These are phyloP conservation scores for Dromiciops gliroides DNA, from an alignment of 2,113 vertebrate species.

Conservation along the genomic window DNA sequence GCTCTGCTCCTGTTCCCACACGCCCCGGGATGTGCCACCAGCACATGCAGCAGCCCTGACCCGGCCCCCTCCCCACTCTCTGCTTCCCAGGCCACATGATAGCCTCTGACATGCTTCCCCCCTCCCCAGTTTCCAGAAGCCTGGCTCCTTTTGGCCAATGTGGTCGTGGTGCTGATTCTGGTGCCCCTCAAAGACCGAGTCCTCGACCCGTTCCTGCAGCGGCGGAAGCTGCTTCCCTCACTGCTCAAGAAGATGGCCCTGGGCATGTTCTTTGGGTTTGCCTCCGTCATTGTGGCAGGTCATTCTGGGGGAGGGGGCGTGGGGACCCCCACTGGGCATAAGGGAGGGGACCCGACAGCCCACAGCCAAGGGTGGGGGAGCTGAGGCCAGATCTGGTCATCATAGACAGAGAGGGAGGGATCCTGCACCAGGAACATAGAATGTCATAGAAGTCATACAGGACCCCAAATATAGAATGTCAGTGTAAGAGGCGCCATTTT, in stretches of 20 bases:
- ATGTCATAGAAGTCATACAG: not conserved
- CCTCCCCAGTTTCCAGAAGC: constrained; percentile 73
- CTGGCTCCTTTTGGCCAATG: constrained; percentile 81
- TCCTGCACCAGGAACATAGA: not conserved
- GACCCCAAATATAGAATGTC: no score
- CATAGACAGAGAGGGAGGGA: not conserved
- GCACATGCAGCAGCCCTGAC: not conserved
- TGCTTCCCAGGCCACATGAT: not conserved
- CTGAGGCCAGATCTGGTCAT: not conserved
- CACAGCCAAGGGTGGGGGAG: no score
- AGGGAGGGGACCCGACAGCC: not conserved
- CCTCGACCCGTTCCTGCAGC: constrained; percentile 78
- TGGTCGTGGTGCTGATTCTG: constrained; percentile 72
- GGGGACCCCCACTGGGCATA: no score
- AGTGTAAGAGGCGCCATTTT: no score
- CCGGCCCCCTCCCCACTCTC: not conserved
- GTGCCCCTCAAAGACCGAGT: constrained; percentile 79
- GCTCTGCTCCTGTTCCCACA: not conserved
- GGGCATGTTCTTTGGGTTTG: constrained; percentile 80
- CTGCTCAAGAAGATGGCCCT: constrained; percentile 71
- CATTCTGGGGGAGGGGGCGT: not conserved
- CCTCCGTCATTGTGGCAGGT: constrained; percentile 78
- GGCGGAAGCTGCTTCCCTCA: constrained; percentile 68
- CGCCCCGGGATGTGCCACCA: not conserved
- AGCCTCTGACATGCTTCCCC: not conserved